A percentile compares a stretch with the other conserved stretches of the same genome.
Evolutionary conservation across 2,113 vertebrate species (phyloP).

Genomic region (Solea solea): DNA sequence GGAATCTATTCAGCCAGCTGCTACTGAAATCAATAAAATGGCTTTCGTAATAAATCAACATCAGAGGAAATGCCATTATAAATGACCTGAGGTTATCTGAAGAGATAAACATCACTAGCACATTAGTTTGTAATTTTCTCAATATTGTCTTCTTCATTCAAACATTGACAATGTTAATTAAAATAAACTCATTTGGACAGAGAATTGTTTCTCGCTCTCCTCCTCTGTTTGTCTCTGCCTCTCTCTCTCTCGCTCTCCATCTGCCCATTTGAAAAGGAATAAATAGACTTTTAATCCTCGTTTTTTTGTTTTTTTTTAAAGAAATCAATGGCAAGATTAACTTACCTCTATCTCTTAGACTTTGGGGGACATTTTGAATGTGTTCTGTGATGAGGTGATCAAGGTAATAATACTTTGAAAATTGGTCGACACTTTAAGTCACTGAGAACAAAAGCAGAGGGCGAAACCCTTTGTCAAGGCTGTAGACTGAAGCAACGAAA

Average conservation of each 20-base stretch:
- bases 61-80: constrained; percentile 44
- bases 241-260: background rate
- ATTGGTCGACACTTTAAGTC: too few species aligned
- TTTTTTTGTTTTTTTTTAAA: constrained; percentile 6
- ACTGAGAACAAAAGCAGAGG: too few species aligned
- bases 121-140: constrained; percentile 42
- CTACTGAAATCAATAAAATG: constrained; percentile 50
- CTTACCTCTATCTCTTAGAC: constrained; percentile 10
- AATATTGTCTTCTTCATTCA: constrained; percentile 47
- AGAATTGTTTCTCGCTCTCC: constrained; percentile 3
- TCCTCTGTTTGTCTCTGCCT: background rate
- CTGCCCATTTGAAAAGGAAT: constrained; percentile 33
- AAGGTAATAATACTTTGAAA: background rate
- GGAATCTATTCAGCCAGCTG: constrained; percentile 27
- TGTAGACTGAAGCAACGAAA: too few species aligned
- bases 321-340: constrained; percentile 42
- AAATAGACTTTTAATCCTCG: constrained; percentile 43
- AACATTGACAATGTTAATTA: constrained; percentile 65
- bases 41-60: constrained; percentile 45
- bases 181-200: constrained; percentile 43
- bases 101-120: constrained; percentile 50
- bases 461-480: too few species aligned
- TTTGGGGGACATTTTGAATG: constrained; percentile 2
- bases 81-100: constrained; percentile 40
- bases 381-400: background rate